Conservation (phyloP, 2,113 vertebrate genomes). For the Nyctibius bracteatus region DNA sequence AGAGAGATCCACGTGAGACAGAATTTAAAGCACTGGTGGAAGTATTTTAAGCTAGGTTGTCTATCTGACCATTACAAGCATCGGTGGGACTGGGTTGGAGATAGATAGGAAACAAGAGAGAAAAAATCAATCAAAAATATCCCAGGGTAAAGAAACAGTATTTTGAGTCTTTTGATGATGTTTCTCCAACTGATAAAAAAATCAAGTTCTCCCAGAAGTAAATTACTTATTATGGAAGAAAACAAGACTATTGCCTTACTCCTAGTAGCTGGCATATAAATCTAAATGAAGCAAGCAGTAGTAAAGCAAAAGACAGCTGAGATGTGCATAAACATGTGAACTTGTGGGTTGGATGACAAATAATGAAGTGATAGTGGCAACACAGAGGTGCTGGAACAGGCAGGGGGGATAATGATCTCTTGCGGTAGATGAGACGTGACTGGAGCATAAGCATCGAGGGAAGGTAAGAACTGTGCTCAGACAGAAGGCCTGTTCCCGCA, state of each 20-base stretch:
- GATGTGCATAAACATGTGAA: neutral
- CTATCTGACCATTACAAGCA: neutral
- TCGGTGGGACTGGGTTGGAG: neutral
- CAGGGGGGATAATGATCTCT: neutral
- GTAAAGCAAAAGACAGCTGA: neutral
- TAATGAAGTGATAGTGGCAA: neutral
- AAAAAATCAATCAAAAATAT: neutral
- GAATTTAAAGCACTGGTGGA: neutral
- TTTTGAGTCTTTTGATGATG: neutral
- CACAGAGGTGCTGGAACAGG: neutral
- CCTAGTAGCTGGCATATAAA: neutral
- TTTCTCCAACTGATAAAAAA: neutral
- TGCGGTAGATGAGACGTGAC: accelerated
- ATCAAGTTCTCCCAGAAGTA: neutral
- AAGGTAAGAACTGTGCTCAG: neutral
- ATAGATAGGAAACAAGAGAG: neutral
- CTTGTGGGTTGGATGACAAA: neutral
- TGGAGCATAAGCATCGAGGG: neutral
- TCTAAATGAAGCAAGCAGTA: neutral
- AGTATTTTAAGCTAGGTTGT: neutral
- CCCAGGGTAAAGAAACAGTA: neutral
- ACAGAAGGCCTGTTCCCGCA: neutral
- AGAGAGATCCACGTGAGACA: neutral
- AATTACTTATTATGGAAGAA: neutral
- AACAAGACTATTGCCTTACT: neutral